These are phyloP conservation scores for Nomada ferruginata DNA, from an alignment of 2,888 invertebrate species.

Conservation along the genomic window DNA sequence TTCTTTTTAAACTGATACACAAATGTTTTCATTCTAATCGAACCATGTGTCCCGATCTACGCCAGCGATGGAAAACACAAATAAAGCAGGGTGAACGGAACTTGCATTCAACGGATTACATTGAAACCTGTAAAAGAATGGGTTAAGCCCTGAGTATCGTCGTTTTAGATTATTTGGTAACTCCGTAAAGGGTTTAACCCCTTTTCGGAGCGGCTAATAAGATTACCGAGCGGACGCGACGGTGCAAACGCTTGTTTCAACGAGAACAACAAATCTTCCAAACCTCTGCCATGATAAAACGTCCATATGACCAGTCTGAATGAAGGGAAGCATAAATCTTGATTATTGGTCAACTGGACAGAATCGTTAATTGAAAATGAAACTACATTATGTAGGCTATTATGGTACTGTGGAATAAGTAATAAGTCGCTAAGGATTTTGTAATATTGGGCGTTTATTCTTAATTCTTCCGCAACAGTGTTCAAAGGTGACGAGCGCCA, in stretches of 20 bases:
- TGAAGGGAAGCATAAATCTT: no score
- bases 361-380: no score
- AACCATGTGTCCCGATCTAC: neutral
- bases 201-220: slow-evolving; percentile 19
- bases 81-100: neutral
- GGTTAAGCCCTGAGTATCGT: neutral
- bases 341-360: no score
- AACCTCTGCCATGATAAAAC: neutral
- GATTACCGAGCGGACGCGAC: slow-evolving; percentile 25
- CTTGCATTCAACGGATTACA: slow-evolving; percentile 11
- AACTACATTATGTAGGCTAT: no score
- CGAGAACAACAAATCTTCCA: slow-evolving; percentile 7
- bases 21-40: neutral
- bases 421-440: no score
- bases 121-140: slow-evolving; percentile 23
- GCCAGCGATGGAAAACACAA: neutral
- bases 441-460: neutral
- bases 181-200: slow-evolving; percentile 26
- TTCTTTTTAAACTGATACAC: neutral
- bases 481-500: neutral
- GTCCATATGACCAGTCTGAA: no score
- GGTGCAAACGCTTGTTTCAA: slow-evolving; percentile 20
- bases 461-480: no score
- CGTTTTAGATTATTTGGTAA: slow-evolving; percentile 29
- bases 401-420: neutral